phyloP scores from a whole-genome alignment of 2,888 invertebrate genomes.

The Parochlus steinenii region DNA sequence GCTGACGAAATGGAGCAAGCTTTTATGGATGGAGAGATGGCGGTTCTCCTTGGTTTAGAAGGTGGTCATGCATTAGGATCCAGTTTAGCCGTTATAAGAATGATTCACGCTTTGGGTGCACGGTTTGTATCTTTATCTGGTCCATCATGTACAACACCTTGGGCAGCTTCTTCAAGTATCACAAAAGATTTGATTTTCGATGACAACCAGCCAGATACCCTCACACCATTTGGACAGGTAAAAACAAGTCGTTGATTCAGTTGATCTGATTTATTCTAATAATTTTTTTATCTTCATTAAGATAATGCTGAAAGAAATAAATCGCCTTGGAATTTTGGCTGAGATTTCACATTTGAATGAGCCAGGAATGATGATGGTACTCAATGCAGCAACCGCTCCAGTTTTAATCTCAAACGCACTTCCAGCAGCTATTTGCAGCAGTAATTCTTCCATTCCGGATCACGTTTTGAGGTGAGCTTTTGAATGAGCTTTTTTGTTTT shows the following conservation, averaged over 20 bases:
- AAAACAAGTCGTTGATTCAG: too few relatives aligned
- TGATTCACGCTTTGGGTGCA: slow-evolving; percentile 46
- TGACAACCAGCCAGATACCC: slow-evolving; percentile 26
- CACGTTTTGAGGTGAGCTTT: slow-evolving; percentile 44
- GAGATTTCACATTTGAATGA: slow-evolving; percentile 47
- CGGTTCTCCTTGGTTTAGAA: slow-evolving; percentile 43
- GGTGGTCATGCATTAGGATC: slow-evolving; percentile 52
- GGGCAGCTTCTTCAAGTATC: slow-evolving; percentile 31
- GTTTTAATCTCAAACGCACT: slow-evolving; percentile 49
- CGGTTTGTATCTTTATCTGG: slow-evolving; percentile 49
- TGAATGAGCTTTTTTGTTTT: not conserved
- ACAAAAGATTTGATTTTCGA: slow-evolving; percentile 21
- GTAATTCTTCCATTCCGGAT: slow-evolving; percentile 66
- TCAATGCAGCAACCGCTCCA: slow-evolving; percentile 42
- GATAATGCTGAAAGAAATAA: slow-evolving; percentile 47
- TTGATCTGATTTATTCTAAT: too few relatives aligned
- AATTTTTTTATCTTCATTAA: slow-evolving; percentile 19
- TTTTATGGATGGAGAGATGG: slow-evolving; percentile 40
- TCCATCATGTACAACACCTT: slow-evolving; percentile 46
- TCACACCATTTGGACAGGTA: slow-evolving; percentile 32
- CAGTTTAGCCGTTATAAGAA: slow-evolving; percentile 45
- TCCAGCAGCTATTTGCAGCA: slow-evolving; percentile 35
- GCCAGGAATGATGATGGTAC: slow-evolving; percentile 41
- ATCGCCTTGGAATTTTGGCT: slow-evolving; percentile 51
- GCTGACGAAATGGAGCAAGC: slow-evolving; percentile 42